phyloP scores from a whole-genome alignment of 2,888 invertebrate species.

The Dryobotodes eremita region DNA sequence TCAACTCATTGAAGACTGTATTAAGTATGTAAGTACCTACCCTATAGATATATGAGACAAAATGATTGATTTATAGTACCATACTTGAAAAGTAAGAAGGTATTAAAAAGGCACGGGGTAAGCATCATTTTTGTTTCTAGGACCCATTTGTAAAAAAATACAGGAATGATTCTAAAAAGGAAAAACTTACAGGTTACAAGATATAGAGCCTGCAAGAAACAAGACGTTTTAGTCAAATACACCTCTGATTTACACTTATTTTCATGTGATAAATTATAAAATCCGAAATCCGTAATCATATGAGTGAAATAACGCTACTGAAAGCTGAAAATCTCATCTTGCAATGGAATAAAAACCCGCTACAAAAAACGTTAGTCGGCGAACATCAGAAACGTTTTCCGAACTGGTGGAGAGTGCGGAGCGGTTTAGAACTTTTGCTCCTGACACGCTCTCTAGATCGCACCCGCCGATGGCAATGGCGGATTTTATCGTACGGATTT shows the following conservation, averaged over 20 bases:
- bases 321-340: not conserved
- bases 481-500: constrained; percentile 37
- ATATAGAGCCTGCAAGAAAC: not conserved
- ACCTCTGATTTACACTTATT: not conserved
- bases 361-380: constrained; percentile 73
- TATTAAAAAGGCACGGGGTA: not conserved
- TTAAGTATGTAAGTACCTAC: not conserved
- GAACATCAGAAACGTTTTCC: constrained; percentile 84
- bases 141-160: not conserved
- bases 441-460: constrained; percentile 75
- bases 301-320: not conserved
- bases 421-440: constrained; percentile 81
- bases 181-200: not conserved
- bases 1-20: not conserved
- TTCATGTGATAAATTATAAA: not conserved
- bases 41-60: too few relatives aligned
- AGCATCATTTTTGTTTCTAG: not conserved
- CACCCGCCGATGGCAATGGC: constrained; percentile 55
- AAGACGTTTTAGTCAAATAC: not conserved
- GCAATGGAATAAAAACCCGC: constrained; percentile 26
- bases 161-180: not conserved
- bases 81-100: not conserved
- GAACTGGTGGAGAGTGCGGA: constrained; percentile 71
- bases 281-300: not conserved
- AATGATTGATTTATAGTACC: not conserved